phyloP scores from a whole-genome alignment of 2,113 vertebrate species.

The Empidonax traillii region DNA sequence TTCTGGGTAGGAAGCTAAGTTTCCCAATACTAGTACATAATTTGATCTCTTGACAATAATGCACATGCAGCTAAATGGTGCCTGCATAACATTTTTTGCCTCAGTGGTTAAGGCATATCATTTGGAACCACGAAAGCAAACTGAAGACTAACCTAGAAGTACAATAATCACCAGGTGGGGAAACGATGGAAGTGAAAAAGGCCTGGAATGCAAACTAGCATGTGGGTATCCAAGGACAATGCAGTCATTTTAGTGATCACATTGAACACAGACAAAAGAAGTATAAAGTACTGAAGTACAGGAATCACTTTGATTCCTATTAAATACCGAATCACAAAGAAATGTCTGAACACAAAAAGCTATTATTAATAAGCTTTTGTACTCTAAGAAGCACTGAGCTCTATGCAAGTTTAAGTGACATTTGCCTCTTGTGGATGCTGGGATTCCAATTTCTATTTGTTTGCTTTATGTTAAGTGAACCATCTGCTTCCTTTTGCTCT shows the following conservation, averaged over 20 bases:
- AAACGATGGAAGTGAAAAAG: background rate
- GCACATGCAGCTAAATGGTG: background rate
- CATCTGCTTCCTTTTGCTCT: background rate
- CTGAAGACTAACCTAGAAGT: background rate
- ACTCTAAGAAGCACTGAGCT: background rate
- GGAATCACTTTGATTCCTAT: background rate
- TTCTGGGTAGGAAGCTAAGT: constrained; percentile 33
- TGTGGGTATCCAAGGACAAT: background rate
- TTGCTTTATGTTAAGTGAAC: background rate
- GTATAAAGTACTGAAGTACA: background rate
- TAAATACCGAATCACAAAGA: constrained; percentile 9
- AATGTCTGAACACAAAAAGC: background rate
- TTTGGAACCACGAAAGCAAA: constrained; percentile 32
- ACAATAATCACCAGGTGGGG: background rate
- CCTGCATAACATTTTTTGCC: constrained; percentile 48
- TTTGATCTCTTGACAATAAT: constrained; percentile 59
- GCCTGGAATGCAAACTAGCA: background rate
- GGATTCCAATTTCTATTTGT: background rate
- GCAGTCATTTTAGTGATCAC: background rate
- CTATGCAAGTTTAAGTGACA: background rate
- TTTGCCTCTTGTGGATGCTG: background rate
- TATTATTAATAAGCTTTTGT: background rate
- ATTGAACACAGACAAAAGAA: background rate
- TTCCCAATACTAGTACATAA: constrained; percentile 27
- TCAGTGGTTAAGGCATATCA: constrained; percentile 8